Base-by-base conservation (phyloP, 2,797 vertebrate species). In the Sebastiscus albofasciatus region DNA sequence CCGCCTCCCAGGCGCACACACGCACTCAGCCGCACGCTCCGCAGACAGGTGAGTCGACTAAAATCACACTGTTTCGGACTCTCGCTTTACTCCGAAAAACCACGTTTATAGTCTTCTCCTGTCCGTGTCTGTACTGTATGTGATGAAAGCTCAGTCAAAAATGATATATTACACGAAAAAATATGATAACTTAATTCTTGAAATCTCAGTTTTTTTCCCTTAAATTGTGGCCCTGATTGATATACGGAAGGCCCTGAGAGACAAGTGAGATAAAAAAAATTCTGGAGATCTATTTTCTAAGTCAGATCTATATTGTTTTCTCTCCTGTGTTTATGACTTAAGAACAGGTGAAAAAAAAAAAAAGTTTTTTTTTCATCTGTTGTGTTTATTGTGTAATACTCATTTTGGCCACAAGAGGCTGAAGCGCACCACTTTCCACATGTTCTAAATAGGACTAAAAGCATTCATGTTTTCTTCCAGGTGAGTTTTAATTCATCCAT, bases 11-110 rank as follows among this genome's bases (percentile, higher is more conserved):
- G 92, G 34, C 96, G 94, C 69, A 92, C 96, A 46, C 97, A 97
- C 89, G 93, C 96, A 72, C 90, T 97, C 77, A 96, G 97, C 87
- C 96, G 97, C 89, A 97, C 97, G 20, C 97, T 99, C 67, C 96
- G 95, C 88, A 97, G 98, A 93, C 98, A 99, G 97, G 98, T 99
- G 88, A 90, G 49, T 71, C 14, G 13, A 42, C 39, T 42, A 22
- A 36, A 46, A 46, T 18, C 18, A 16, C 9, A 11, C 33, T 0
- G 8, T 2, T 54, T 24, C 2, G 6, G 0, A 29, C 34, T 34
- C 49, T 31, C 7, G 29, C 27, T 31, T 52, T 14, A 4, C 22
- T 20, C 29, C 22, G 4, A 7, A 64, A 64, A 64, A 36, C 18
- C 39, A 24, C 8, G 11, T 55, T 16, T 34, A 16, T 9, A 14